These are phyloP conservation scores for Sarcophaga carnaria DNA, from an alignment of 2,888 invertebrate species.

Conservation along the genomic window DNA sequence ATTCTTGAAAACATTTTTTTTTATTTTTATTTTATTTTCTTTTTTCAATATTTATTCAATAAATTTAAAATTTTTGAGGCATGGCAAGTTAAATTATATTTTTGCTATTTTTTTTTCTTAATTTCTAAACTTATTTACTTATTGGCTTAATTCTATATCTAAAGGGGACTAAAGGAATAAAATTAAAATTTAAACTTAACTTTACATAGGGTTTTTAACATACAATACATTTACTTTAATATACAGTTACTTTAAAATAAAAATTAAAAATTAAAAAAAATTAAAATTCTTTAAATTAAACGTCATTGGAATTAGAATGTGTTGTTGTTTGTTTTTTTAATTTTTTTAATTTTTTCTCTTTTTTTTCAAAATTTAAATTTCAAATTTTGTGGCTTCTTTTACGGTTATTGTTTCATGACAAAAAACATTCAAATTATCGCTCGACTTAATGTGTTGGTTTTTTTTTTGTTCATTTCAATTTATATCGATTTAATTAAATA, in stretches of 20 bases:
- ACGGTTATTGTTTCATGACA: not conserved
- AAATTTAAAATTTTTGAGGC: not conserved
- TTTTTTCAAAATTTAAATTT: not conserved
- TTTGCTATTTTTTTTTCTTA: not conserved
- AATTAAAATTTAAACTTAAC: no score
- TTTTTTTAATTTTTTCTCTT: not conserved
- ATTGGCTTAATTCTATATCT: no score
- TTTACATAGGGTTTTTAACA: not conserved
- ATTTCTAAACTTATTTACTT: not conserved
- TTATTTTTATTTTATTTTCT: not conserved
- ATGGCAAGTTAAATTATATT: constrained; percentile 28
- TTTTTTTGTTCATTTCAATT: constrained; percentile 3
- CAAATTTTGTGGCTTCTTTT: constrained; percentile 15
- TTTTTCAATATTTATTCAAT: not conserved
- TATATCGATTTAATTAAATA: constrained; percentile 28
- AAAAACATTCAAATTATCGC: no score
- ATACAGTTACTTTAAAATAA: not conserved
- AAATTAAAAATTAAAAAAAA: not conserved
- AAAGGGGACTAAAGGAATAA: not conserved
- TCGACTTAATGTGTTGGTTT: not conserved
- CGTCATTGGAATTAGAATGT: constrained; percentile 49
- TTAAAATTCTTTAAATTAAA: constrained; percentile 44
- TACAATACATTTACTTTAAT: not conserved
- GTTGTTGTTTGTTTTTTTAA: constrained; percentile 4
- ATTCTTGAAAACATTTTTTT: not conserved